Evolutionary conservation across 1,140 invertebrate genomes (phyloP), one percentile per base, ranked within the genome.

Genomic region (Pectinophora gossypiella): DNA sequence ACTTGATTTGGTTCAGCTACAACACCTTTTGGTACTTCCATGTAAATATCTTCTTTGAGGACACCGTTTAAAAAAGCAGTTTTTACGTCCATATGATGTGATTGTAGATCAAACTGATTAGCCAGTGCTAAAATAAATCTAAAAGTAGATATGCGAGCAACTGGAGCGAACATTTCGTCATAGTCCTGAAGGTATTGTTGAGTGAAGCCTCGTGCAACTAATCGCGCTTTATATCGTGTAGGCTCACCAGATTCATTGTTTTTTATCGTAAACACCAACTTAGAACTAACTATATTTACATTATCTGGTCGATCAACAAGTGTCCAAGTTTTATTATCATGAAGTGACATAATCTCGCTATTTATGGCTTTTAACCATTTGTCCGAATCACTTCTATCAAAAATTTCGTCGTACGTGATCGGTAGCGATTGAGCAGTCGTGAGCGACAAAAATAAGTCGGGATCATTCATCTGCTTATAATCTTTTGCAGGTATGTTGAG

Each of bases 51-150:
- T n/a, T n/a, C n/a, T 10, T 84, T 66, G 27, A 88, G 54, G 6
- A 49, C 22, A 27, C 74, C 79, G 57, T 87, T 59, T 12, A 85
- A 50, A 61, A 83, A 87, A 6, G 81, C 47, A 9, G 7, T 35
- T 19, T 21, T 19, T 19, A 1, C n/a, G n/a, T n/a, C n/a, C n/a
- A n/a, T n/a, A n/a, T n/a, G n/a, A n/a, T n/a, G n/a, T n/a, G n/a
- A n/a, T 13, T 21, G 16, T n/a, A 23, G 13, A 21, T 46, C 23
- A 12, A 22, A 5, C 15, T 46, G 44, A 46, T 22, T 27, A n/a
- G 44, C 44, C 12, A 46, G 21, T 21, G 19, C 16, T n/a, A 46
- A 16, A 22, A 43, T 18, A 12, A 46, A 23, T 46, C 44, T 22
- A 13, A 46, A 46, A 46, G 19, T 46, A 13, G 20, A 13, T 46